Conservation (phyloP, 1,140 invertebrate genomes). For the Lucilia cuprina region DNA sequence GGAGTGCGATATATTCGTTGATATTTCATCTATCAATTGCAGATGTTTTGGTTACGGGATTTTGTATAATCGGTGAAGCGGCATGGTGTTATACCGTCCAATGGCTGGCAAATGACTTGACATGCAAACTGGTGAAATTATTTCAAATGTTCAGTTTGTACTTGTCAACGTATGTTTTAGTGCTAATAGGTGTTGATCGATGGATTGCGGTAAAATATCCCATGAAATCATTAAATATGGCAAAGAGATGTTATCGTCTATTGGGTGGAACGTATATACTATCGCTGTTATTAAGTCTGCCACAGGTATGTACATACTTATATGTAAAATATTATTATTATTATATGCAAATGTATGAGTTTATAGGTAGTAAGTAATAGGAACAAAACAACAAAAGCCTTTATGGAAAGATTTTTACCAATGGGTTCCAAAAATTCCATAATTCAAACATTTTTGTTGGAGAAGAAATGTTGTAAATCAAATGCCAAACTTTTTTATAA, state of each 20-base stretch:
- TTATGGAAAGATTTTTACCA: too few species aligned
- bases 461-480: too few species aligned
- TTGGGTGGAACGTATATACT: slow-evolving; percentile 73
- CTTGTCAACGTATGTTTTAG: slow-evolving; percentile 83
- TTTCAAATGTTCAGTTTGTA: slow-evolving; percentile 83
- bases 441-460: too few species aligned
- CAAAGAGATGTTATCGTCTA: slow-evolving; percentile 69
- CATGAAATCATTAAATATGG: slow-evolving; percentile 74
- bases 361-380: too few species aligned
- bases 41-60: slow-evolving; percentile 80
- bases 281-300: slow-evolving; percentile 76
- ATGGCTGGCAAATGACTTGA: slow-evolving; percentile 78
- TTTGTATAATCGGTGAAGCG: slow-evolving; percentile 80
- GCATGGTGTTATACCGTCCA: slow-evolving; percentile 81
- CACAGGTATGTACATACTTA: slow-evolving; percentile 73
- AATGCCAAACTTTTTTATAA: too few species aligned
- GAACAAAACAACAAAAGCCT: too few species aligned
- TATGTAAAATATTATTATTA: too few species aligned
- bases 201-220: slow-evolving; percentile 83
- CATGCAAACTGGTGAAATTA: slow-evolving; percentile 84
- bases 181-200: slow-evolving; percentile 81
- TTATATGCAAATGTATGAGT: too few species aligned
- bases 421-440: too few species aligned
- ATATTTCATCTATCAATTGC: slow-evolving; percentile 79
- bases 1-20: slow-evolving; percentile 77